phyloP scores from a whole-genome alignment of 2,113 vertebrate genomes.

The Mustelus asterias region DNA sequence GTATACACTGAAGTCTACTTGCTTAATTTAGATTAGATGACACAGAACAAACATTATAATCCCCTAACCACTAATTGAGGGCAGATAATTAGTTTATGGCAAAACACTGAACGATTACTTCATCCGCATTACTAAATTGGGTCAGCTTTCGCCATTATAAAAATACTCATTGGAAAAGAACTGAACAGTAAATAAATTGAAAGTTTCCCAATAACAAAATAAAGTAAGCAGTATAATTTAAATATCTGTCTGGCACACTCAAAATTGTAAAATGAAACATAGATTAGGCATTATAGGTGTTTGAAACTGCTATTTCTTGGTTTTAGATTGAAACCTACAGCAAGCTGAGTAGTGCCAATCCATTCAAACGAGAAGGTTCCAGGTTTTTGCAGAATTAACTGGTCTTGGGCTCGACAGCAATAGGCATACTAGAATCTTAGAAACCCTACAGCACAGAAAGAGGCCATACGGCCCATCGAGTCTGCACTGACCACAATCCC shows the following conservation, averaged over 20 bases:
- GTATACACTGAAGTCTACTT: neutral
- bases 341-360: neutral
- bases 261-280: neutral
- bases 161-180: neutral
- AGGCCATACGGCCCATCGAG: too few species aligned
- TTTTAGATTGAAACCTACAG: neutral
- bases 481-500: too few species aligned
- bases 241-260: neutral
- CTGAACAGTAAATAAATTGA: neutral
- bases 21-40: neutral
- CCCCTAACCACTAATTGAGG: too few species aligned
- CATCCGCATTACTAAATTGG: neutral
- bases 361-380: neutral
- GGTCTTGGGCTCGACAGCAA: neutral
- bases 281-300: neutral
- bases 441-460: too few species aligned
- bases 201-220: neutral
- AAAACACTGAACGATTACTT: neutral
- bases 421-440: too few species aligned
- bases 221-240: neutral
- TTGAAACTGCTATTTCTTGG: neutral
- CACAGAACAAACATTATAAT: conserved; percentile 3
- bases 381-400: neutral
- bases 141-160: neutral
- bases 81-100: neutral